Percentiles rank a stretch among this genome's conserved stretches.
Evolutionary conservation across 2,113 vertebrate genomes (phyloP).

Genomic region (Aythya baeri): DNA sequence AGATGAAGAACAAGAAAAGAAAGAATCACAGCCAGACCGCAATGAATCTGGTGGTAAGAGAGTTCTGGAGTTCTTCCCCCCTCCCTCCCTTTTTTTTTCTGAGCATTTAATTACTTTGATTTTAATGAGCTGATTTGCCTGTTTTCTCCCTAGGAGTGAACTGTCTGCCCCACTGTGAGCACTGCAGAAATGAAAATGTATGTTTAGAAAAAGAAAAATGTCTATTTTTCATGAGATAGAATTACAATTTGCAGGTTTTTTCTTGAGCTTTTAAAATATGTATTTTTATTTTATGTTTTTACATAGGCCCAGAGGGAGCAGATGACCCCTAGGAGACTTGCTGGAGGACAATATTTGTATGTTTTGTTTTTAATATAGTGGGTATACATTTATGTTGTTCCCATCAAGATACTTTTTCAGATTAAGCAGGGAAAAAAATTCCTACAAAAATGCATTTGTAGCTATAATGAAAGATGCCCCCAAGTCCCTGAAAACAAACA

Average conservation of each 20-base stretch:
- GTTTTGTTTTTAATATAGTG: slow-evolving; percentile 19
- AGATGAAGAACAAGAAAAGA: slow-evolving; percentile 35
- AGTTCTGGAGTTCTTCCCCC: neutral
- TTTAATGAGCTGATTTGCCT: neutral
- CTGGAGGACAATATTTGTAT: slow-evolving; percentile 80
- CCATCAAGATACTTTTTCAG: neutral
- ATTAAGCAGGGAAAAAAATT: neutral
- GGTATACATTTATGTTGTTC: neutral
- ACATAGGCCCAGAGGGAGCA: slow-evolving; percentile 79
- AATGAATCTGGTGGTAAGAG: slow-evolving; percentile 33
- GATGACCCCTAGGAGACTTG: slow-evolving; percentile 79
- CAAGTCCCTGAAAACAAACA: neutral
- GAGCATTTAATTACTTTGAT: neutral
- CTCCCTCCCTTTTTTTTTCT: neutral
- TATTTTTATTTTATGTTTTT: neutral
- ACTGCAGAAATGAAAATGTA: slow-evolving; percentile 60
- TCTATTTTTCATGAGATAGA: neutral
- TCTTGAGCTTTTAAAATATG: neutral
- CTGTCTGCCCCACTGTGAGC: slow-evolving; percentile 32
- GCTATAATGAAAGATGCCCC: neutral
- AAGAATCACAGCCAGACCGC: neutral
- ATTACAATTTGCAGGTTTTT: neutral
- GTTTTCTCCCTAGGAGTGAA: slow-evolving; percentile 27
- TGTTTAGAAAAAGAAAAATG: neutral
- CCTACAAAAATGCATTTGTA: neutral